Evolutionary conservation across 1,140 invertebrate species (phyloP), one percentile per base, ranked within the genome.

Genomic region (Olivierus martensii): DNA sequence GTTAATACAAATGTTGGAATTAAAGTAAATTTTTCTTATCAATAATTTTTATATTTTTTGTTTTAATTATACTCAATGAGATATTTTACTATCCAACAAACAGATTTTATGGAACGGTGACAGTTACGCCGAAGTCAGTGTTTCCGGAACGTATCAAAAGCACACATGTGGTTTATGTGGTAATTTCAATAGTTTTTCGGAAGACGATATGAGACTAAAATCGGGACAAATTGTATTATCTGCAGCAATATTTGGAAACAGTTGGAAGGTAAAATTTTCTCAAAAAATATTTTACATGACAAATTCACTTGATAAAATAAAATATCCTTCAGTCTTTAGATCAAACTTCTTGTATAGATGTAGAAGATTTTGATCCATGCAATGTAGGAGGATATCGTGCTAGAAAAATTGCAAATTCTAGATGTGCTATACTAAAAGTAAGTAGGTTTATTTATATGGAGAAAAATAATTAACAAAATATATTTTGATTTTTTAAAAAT

Each of bases 81-180:
- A 50, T 41, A 4, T 22, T 41, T 22, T 50, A 14, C n/a, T 42
- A 36, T 42, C 10, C 11, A 6, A 28, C 1, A 6, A 10, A 12
- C 78, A 82, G 59, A 75, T 95, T 12, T 69, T 87, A 5, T 95
- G 90, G 90, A 87, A 93, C 65, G 89, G 89, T 1, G 81, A 84
- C 56, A 89, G 87, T 58, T 94, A 89, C 63, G 72, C 93, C 35
- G 89, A 95, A 70, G 80, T 95, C 1, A 81, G 82, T 0, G 87
- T 86, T 11, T 83, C 88, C 1, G 79, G 82, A 12, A 71, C 71
- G 1, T 90, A 82, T 66, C 83, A 87, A 64, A 76, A 78, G 15
- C 77, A 79, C 57, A 64, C 92, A 11, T 92, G 89, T 62, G 91
- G 91, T 18, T 69, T 95, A 1, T 95, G 91, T 65, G 91, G 91